Evolutionary conservation across 1,140 invertebrate species (phyloP).

Genomic region (Tribolium castaneum): DNA sequence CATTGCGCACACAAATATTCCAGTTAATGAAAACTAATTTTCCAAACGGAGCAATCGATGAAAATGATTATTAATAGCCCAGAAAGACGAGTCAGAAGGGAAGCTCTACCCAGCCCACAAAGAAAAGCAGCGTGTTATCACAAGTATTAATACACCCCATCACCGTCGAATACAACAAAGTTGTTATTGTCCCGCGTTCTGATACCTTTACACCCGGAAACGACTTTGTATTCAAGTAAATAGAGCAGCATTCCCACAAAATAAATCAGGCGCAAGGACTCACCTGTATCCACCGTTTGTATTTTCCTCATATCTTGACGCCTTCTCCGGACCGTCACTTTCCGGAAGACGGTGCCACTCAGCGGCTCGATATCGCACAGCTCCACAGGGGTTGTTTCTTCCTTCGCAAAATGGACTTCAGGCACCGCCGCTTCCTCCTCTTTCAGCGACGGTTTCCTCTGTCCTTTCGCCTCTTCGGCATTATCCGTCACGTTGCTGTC

Average conservation of each 20-base stretch:
- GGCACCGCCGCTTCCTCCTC: background rate
- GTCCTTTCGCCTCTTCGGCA: slow-evolving; percentile 5
- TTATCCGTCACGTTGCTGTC: slow-evolving; percentile 46
- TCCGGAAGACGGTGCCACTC: slow-evolving; percentile 66
- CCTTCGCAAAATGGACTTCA: slow-evolving; percentile 36
- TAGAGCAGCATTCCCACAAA: background rate
- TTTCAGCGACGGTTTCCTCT: background rate
- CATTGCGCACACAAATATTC: no score
- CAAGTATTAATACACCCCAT: background rate
- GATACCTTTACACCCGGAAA: background rate
- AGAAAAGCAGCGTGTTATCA: background rate
- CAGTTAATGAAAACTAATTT: no score
- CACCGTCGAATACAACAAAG: slow-evolving; percentile 8
- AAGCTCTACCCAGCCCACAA: background rate
- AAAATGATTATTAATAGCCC: background rate
- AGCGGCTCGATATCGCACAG: slow-evolving; percentile 63
- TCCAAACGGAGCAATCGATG: background rate
- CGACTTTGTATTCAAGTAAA: slow-evolving; percentile 11
- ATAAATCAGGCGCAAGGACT: slow-evolving; percentile 42
- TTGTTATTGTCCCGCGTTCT: background rate
- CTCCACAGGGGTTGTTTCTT: slow-evolving; percentile 52
- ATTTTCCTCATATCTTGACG: slow-evolving; percentile 61
- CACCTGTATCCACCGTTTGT: slow-evolving; percentile 60
- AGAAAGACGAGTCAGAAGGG: background rate
- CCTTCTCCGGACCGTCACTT: slow-evolving; percentile 65